Evolutionary conservation across 1,140 invertebrate species (phyloP).

Genomic region (Olivierus martensii): DNA sequence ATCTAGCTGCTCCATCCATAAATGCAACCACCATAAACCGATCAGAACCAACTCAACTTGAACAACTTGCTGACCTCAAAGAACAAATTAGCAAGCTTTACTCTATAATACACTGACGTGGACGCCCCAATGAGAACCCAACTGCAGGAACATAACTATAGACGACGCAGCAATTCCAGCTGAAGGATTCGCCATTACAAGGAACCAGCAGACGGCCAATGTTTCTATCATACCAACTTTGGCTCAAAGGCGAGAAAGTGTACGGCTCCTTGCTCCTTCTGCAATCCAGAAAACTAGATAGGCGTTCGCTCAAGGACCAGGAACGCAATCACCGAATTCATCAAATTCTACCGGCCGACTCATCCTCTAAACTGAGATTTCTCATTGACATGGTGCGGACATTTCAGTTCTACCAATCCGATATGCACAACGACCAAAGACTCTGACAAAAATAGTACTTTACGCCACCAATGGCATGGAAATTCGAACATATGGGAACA

Average conservation of each 20-base stretch:
- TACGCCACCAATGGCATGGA: constrained; percentile 2
- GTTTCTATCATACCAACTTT: constrained; percentile 12
- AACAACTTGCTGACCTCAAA: background rate
- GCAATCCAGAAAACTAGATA: background rate
- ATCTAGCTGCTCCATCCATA: background rate
- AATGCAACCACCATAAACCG: background rate
- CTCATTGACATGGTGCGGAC: constrained; percentile 7
- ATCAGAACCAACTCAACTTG: background rate
- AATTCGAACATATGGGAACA: constrained; percentile 4
- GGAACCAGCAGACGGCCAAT: constrained; percentile 1
- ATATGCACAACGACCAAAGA: background rate
- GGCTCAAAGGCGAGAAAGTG: constrained; percentile 10
- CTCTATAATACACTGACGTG: no score
- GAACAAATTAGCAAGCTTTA: background rate
- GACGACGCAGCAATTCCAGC: background rate
- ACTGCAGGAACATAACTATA: no score
- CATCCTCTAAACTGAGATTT: background rate
- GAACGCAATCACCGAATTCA: background rate
- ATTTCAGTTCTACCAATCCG: background rate
- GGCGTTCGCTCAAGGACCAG: background rate
- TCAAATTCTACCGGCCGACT: background rate
- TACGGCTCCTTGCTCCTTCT: background rate
- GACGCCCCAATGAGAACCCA: background rate
- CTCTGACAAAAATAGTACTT: background rate
- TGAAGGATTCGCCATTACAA: background rate